Evolutionary conservation across 2,113 vertebrate species (phyloP), one percentile per base, ranked within the genome.

Genomic region (Neofelis nebulosa): DNA sequence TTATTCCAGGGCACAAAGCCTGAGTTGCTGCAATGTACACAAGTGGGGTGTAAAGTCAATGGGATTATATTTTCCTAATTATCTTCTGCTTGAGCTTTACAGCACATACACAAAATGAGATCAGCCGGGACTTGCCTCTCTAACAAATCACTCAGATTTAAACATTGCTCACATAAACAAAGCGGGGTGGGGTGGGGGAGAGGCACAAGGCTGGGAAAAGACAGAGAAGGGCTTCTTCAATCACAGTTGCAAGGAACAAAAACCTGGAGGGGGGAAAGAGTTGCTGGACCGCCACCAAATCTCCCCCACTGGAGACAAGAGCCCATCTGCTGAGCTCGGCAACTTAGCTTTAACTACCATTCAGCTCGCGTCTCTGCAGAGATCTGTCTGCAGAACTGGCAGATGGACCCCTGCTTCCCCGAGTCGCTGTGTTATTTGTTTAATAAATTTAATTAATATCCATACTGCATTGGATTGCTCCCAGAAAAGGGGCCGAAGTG

Each of bases 391-490:
- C 98, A 92, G 98, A 98, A 97, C 98, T 98, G 99, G 99, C 99
- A 99, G 99, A 99, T 99, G 99, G 99, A 99, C 99, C 99, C 98
- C 99, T 98, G 99, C 98, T 98, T 99, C 99, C 98, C 98, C 84
- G 96, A 99, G 98, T 99, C 97, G 94, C 99, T 99, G 98, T 98
- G 98, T 99, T 99, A 99, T 99, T 99, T 99, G 99, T 99, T 99
- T 99, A 99, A 99, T 99, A 99, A 99, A 99, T 99, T 99, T 99
- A 99, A 99, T 99, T 99, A 99, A 99, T 99, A 99, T 99, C 99
- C 99, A 98, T 98, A 98, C 98, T 98, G 98, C 98, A 99, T 89
- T 99, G 98, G 99, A 98, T 98, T 98, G 98, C 97, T 99, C 99
- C 99, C 99, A 99, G 98, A 99, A 99, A 98, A 97, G 98, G 97